Base-by-base conservation (phyloP, 1,140 invertebrate species). In the Drosophila sp. region DNA sequence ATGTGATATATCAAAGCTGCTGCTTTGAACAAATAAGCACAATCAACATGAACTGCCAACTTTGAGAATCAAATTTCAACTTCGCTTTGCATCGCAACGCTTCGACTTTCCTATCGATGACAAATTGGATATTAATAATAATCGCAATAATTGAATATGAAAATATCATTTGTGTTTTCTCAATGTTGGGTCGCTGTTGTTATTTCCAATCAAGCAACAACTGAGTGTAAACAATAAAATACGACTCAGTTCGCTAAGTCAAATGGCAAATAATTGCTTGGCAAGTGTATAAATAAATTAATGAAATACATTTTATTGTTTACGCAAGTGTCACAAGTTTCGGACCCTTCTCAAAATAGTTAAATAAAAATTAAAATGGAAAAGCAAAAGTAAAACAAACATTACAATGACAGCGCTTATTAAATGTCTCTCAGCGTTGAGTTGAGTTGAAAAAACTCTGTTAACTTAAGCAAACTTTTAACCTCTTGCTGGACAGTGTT, bases 101-200 rank as follows among this genome's bases (percentile, higher is more conserved):
- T 8, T 34, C 32, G 57, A 40, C 76, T 11, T 45, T 11, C 18
- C 18, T 76, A 80, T 84, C 81, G 78, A 75, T 86, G 71, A 86
- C 78, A 86, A 86, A 87, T 86, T 78, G 78, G 58, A 80, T 74
- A 84, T n/a, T n/a, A n/a, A n/a, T 78, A 73, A 81, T 54, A 73
- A 81, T 61, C 64, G 36, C 64, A 61, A 61, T 54, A 51, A 51
- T 72, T 13, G 56, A 40, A 72, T 51, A 65, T 59, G 43, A 43
- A 67, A 67, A 76, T 53, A 72, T 72, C 18, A 50, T 40, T 66
- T 50, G 34, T 16, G 21, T 50, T 34, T 50, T 32, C 16, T 34
- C 56, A 36, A 6, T 48, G 43, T 14, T 46, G 29, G 36, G 34
- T 5, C 8, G 11, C 29, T 21, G 9, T 45, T 56, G 14, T 13